Percentiles rank a stretch among this genome's conserved stretches.
Evolutionary conservation across 2,888 invertebrate genomes (phyloP).

Genomic region (Orthosia incerta): DNA sequence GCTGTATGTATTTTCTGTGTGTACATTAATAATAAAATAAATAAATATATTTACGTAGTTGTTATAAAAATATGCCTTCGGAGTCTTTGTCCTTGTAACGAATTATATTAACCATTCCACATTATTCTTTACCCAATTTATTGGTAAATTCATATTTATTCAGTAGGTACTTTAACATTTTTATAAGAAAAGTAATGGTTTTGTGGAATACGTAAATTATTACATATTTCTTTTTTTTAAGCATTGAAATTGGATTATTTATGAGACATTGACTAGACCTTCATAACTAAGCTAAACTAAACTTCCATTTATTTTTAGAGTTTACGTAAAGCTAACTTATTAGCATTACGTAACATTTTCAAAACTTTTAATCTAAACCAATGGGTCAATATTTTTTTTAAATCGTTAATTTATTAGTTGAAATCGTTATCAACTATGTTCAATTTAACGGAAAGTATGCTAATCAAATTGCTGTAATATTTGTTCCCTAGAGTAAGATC

Average conservation of each 20-base stretch:
- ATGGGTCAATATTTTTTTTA: not conserved
- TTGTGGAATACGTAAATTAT: constrained; percentile 2
- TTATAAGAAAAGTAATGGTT: constrained; percentile 7
- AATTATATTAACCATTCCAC: not conserved
- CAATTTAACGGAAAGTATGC: no score
- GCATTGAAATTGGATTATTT: not conserved
- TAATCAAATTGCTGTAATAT: no score
- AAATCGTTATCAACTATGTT: no score
- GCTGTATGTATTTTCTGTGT: no score
- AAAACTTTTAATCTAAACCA: constrained; percentile 15
- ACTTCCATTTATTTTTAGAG: no score
- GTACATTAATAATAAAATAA: no score
- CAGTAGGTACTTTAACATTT: constrained; percentile 28
- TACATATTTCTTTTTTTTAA: not conserved
- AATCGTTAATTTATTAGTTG: not conserved
- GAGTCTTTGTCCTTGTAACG: not conserved
- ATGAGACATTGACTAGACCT: not conserved
- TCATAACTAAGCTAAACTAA: not conserved
- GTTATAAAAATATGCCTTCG: not conserved
- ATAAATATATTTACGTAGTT: not conserved
- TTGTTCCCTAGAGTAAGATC: no score
- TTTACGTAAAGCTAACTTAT: no score
- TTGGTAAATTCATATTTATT: constrained; percentile 30
- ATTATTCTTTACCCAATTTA: not conserved
- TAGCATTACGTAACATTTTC: not conserved